Conservation (phyloP, 2,888 invertebrate species). For the Lithophane socia region DNA sequence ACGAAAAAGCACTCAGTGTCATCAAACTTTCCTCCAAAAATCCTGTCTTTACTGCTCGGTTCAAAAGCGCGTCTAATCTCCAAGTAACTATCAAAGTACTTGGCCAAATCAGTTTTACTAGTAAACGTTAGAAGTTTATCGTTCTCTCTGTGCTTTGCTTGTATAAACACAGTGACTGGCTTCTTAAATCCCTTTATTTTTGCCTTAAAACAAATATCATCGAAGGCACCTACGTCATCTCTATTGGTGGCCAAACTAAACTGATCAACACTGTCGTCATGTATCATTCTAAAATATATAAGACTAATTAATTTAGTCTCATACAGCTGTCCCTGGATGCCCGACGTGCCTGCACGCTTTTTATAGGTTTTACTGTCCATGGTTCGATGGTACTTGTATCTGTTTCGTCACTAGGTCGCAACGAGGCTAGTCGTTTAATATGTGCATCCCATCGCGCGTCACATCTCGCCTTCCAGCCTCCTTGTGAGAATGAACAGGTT, state of each 20-base stretch:
- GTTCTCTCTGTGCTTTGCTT: neutral
- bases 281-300: neutral
- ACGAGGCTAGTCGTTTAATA: too few species aligned
- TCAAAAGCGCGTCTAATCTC: slow-evolving; percentile 1
- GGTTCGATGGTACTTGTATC: neutral
- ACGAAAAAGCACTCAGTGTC: neutral
- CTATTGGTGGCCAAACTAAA: slow-evolving; percentile 1
- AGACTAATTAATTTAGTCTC: neutral
- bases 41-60: neutral
- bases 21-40: neutral
- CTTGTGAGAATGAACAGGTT: too few species aligned
- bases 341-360: neutral
- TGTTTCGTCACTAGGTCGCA: neutral
- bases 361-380: neutral
- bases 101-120: neutral
- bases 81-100: neutral
- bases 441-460: too few species aligned
- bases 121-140: neutral
- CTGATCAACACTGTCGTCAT: neutral
- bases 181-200: neutral
- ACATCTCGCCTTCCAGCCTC: too few species aligned
- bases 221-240: neutral
- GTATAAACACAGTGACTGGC: neutral
- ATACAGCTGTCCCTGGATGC: neutral
- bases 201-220: neutral